Evolutionary conservation across 2,888 invertebrate genomes (phyloP).

Genomic region (Hyalella azteca): DNA sequence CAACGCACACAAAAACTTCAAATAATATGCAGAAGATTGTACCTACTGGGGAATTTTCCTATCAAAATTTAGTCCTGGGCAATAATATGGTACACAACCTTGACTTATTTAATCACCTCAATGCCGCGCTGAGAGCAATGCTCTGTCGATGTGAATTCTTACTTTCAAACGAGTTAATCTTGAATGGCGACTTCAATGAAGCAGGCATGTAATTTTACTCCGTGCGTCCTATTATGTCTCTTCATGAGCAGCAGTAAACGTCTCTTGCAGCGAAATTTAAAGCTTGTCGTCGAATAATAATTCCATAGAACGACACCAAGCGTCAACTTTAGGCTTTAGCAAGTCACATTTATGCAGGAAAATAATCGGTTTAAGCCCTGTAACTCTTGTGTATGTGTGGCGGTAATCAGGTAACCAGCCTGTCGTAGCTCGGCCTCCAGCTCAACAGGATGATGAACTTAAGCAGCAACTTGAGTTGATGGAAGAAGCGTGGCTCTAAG

Average conservation of each 20-base stretch:
- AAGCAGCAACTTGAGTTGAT: conserved; percentile 14
- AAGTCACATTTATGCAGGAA: neutral
- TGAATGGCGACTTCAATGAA: too few species aligned
- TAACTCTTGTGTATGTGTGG: neutral
- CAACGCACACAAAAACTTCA: too few species aligned
- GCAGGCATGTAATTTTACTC: too few species aligned
- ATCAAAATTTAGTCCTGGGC: too few species aligned
- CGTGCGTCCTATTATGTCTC: too few species aligned
- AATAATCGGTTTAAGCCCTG: conserved; percentile 29
- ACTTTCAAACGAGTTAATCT: too few species aligned
- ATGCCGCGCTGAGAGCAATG: too few species aligned
- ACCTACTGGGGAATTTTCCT: too few species aligned
- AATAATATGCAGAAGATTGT: too few species aligned
- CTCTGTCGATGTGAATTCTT: too few species aligned
- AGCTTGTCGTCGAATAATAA: conserved; percentile 11
- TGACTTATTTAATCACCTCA: too few species aligned
- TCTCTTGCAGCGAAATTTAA: neutral
- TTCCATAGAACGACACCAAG: neutral
- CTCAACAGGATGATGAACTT: neutral
- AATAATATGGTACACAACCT: too few species aligned
- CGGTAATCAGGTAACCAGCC: neutral
- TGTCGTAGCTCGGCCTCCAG: neutral
- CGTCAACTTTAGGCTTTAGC: conserved; percentile 2
- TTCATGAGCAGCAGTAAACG: neutral
- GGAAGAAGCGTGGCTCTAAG: conserved; percentile 20